Evolutionary conservation across 2,888 invertebrate species (phyloP), one percentile per base, ranked within the genome.

Genomic region (Acrobasis repandana): DNA sequence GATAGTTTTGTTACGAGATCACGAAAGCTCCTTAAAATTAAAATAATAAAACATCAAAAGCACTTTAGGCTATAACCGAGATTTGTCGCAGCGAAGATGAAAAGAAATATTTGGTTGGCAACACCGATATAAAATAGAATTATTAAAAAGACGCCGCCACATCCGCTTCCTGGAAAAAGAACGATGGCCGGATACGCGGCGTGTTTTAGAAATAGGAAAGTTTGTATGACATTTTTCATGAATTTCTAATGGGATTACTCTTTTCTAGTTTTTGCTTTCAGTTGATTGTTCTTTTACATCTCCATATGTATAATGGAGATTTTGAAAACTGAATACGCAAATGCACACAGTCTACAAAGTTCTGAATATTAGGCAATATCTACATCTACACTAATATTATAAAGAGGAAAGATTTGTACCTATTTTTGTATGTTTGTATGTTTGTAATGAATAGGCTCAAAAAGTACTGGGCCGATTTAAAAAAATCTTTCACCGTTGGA

Each of bases 1-100:
- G 28, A 28, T 6, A 16, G 2, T 36, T 16, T 43, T 11, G 38
- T 20, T 43, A 54, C 36, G 16, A 54, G 54, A 38, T 20, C 16
- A 38, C 38, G 11, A 54, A 54, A 34, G 20, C 15, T 2, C 18
- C 36, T 48, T 48, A 48, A 36, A 58, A 34, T 14, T n/a, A 14
- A 34, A 36, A 48, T 47, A 33, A 33, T 58, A 60, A 62, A 61
- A 67, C 67, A 65, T 67, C 67, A 67, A 67, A 67, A 51, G 59
- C 49, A 63, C 18, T 49, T 54, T 59, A 67, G 66, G 65, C 65
- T 67, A 65, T 64, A 63, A 67, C 61, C 60, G 61, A 66, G 67
- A 67, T 66, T 67, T 67, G 67, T 67, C 67, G 67, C 63, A 61
- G 54, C 58, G 60, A 54, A 67, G 66, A 67, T 67, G 67, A 67